These are phyloP conservation scores for Odobenus rosmarus DNA, from an alignment of 2,113 vertebrate species.

Conservation along the genomic window DNA sequence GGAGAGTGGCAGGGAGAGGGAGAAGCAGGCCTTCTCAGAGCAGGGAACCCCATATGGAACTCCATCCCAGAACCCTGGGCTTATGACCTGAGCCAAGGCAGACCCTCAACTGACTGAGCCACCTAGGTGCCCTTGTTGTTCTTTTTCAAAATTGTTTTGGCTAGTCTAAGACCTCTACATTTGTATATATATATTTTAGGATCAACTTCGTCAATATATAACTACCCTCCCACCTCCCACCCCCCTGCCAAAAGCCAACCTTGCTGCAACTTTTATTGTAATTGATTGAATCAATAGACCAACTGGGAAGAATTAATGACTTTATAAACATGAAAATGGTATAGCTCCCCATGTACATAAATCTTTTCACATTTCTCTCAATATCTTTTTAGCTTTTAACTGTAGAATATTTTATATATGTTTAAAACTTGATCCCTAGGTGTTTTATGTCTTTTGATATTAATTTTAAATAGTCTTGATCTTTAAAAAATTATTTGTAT, in stretches of 20 bases:
- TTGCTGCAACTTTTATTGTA: neutral
- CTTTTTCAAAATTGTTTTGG: neutral
- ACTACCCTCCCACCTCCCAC: no score
- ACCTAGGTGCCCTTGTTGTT: neutral
- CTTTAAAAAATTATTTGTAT: neutral
- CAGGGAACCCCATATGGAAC: no score
- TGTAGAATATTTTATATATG: neutral
- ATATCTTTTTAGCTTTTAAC: neutral
- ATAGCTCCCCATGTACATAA: neutral
- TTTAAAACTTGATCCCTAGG: neutral
- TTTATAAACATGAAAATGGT: neutral
- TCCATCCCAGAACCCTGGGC: no score
- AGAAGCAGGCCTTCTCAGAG: no score
- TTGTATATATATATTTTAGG: neutral
- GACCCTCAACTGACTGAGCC: no score
- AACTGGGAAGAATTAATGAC: neutral
- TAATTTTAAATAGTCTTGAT: neutral
- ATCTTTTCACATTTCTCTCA: neutral
- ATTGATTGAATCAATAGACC: neutral
- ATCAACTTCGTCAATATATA: neutral
- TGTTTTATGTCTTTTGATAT: neutral
- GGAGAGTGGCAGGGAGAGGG: no score
- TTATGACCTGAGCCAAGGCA: no score
- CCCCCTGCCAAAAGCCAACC: neutral
- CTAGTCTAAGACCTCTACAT: neutral